Evolutionary conservation across 1,140 invertebrate species (phyloP).

Genomic region (Melanaphis sacchari): DNA sequence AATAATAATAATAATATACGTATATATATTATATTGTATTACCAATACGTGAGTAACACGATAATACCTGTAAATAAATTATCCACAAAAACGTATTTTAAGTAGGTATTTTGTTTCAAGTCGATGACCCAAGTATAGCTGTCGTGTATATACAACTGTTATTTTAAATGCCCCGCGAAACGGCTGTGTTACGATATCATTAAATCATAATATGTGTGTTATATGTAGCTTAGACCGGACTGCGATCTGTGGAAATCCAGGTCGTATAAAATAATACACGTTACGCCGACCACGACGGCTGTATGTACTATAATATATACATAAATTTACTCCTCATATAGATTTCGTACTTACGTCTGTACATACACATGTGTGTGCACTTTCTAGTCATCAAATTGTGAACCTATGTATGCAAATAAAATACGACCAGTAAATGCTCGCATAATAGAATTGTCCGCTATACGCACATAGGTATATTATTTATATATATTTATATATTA

Average conservation of each 20-base stretch:
- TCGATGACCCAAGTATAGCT: neutral
- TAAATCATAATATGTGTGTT: neutral
- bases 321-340: neutral
- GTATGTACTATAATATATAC: neutral
- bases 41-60: neutral
- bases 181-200: neutral
- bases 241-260: neutral
- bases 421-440: neutral
- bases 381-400: conserved; percentile 22
- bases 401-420: neutral
- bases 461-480: too few species aligned
- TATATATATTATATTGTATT: neutral
- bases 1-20: neutral
- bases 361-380: neutral
- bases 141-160: neutral
- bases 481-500: neutral
- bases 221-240: neutral
- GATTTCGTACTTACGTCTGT: neutral
- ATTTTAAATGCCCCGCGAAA: neutral
- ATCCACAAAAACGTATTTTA: neutral
- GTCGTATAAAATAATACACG: neutral
- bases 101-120: neutral
- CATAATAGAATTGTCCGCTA: neutral
- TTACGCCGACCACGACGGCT: neutral
- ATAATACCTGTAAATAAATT: neutral